These are phyloP conservation scores for Kryphioiulus occultus DNA, from an alignment of 2,888 invertebrate species.

Conservation along the genomic window DNA sequence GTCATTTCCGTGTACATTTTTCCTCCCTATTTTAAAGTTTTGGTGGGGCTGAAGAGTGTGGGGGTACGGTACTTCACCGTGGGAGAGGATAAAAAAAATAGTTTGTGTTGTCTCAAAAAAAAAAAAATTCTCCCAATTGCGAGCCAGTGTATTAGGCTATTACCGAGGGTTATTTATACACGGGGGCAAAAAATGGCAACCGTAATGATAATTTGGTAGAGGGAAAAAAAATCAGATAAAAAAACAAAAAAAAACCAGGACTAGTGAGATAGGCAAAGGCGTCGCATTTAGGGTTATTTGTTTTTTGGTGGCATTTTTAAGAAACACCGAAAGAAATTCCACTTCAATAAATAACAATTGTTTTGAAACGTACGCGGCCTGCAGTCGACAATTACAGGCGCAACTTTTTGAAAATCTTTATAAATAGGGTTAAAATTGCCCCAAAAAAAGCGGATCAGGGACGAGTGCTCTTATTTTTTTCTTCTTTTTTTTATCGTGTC, in stretches of 20 bases:
- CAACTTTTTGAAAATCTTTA: not conserved
- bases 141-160: not conserved
- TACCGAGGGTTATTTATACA: slow-evolving; percentile 37
- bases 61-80: slow-evolving; percentile 30
- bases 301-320: slow-evolving; percentile 30
- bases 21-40: not conserved
- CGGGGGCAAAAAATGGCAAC: not conserved
- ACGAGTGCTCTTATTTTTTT: slow-evolving; percentile 13
- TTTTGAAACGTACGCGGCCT: not conserved
- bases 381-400: not conserved
- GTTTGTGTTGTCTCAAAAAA: not conserved
- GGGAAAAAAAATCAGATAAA: not conserved
- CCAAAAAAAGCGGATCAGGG: slow-evolving; percentile 9
- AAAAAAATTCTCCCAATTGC: not conserved
- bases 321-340: not conserved
- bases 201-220: not conserved
- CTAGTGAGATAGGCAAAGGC: no score
- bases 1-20: slow-evolving; percentile 28
- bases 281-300: slow-evolving; percentile 13
- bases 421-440: slow-evolving; percentile 2
- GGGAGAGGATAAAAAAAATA: not conserved
- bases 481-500: not conserved
- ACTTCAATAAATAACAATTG: not conserved
- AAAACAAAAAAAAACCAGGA: not conserved
- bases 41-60: not conserved